These are phyloP conservation scores for Ovibos moschatus DNA, from an alignment of 2,113 vertebrate genomes.

Conservation along the genomic window DNA sequence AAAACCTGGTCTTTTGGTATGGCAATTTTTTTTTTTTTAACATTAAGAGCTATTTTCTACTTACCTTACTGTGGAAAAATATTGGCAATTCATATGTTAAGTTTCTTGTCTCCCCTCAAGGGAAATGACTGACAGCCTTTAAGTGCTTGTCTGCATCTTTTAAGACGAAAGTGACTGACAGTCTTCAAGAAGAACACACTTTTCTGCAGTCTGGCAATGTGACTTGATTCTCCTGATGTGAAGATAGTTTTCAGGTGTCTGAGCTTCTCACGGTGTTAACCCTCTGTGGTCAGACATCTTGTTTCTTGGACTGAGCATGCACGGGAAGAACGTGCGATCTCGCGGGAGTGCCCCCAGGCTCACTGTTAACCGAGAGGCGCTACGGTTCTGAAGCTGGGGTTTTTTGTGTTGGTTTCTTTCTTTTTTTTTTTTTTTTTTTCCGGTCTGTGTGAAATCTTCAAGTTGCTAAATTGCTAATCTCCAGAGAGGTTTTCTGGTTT, in stretches of 20 bases:
- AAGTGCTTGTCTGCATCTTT: slow-evolving; percentile 77
- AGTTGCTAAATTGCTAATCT: slow-evolving; percentile 30
- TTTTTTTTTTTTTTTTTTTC: background rate
- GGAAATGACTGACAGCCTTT: slow-evolving; percentile 79
- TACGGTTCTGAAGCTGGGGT: background rate
- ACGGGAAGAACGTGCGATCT: background rate
- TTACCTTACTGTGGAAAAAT: slow-evolving; percentile 73
- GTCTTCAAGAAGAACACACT: slow-evolving; percentile 70
- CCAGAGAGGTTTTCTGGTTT: slow-evolving; percentile 34
- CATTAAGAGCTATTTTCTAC: background rate
- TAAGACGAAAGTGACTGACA: slow-evolving; percentile 78
- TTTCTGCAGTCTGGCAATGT: slow-evolving; percentile 65
- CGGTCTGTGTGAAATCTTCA: slow-evolving; percentile 9
- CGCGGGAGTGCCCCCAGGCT: background rate
- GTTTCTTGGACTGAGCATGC: background rate
- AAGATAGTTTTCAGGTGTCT: background rate
- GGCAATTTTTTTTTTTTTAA: background rate
- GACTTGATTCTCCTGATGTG: background rate
- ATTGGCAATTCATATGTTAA: slow-evolving; percentile 74
- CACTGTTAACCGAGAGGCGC: background rate
- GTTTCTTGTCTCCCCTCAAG: slow-evolving; percentile 70
- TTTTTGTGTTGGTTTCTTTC: background rate
- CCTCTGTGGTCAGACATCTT: background rate
- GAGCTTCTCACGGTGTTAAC: slow-evolving; percentile 6
- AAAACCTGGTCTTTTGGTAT: background rate